Conservation (phyloP, 2,113 vertebrate genomes). For the Raja brachyura region DNA sequence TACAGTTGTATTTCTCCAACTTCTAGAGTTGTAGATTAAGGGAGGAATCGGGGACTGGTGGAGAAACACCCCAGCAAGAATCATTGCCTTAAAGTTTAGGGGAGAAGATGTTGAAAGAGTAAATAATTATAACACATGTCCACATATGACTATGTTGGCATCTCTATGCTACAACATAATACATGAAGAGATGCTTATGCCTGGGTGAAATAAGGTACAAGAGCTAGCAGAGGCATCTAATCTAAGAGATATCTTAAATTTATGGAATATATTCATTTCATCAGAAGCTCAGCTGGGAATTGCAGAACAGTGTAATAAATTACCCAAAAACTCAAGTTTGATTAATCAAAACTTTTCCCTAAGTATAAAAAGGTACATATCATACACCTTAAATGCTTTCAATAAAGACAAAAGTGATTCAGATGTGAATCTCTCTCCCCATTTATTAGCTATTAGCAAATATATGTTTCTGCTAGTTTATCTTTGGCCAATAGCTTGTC, state of each 20-base stretch:
- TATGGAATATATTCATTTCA: background rate
- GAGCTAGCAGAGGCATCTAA: background rate
- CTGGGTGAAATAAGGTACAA: background rate
- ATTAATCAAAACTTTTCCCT: background rate
- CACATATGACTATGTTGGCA: background rate
- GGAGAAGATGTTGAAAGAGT: background rate
- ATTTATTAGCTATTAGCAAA: background rate
- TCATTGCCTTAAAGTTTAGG: background rate
- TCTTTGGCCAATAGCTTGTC: background rate
- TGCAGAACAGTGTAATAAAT: background rate
- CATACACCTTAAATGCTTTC: background rate
- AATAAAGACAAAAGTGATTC: background rate
- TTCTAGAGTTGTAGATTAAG: background rate
- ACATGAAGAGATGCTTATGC: background rate
- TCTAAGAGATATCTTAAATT: background rate
- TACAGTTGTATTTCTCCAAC: background rate
- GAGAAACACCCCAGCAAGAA: background rate
- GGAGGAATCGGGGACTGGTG: background rate
- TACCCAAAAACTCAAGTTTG: background rate
- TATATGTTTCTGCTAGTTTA: background rate
- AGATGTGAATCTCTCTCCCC: background rate
- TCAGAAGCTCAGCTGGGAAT: background rate
- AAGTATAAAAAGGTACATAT: background rate
- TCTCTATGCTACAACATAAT: background rate
- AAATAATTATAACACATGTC: background rate